These are phyloP conservation scores for Lagorchestes hirsutus DNA, from an alignment of 2,797 vertebrate genomes.

Conservation along the genomic window DNA sequence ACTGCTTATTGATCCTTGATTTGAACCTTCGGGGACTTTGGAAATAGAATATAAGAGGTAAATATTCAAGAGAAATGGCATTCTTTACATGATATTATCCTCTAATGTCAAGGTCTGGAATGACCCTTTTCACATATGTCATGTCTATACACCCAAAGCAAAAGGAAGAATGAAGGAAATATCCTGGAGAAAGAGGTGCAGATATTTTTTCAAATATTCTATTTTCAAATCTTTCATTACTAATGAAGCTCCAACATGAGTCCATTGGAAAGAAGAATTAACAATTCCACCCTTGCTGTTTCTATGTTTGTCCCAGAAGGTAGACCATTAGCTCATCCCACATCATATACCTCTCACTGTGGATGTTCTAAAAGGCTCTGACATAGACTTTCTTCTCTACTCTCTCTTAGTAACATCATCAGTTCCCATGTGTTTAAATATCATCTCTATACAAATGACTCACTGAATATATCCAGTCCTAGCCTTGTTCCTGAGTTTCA, in stretches of 20 bases:
- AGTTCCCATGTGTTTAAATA: too few species aligned
- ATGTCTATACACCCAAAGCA: conserved; percentile 2
- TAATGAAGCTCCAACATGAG: background rate
- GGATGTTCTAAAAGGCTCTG: background rate
- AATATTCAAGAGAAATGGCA: conserved; percentile 27
- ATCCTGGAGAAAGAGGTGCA: conserved; percentile 33
- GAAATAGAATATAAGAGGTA: conserved; percentile 17
- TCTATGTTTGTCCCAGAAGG: background rate
- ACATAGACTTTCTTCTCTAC: too few species aligned
- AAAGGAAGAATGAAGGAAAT: conserved; percentile 40
- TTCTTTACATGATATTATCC: conserved; percentile 3
- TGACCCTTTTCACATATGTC: background rate
- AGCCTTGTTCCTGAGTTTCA: too few species aligned
- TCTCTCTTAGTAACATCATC: too few species aligned
- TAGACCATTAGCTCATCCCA: background rate
- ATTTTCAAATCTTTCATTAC: background rate
- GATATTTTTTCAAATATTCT: conserved; percentile 25
- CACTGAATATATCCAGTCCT: too few species aligned
- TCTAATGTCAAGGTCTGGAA: conserved; percentile 14
- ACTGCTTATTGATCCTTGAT: background rate
- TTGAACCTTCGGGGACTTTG: conserved; percentile 25
- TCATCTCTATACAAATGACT: too few species aligned
- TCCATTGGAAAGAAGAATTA: background rate
- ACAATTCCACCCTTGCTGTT: background rate
- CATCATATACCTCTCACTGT: background rate